Conservation (phyloP, 2,888 invertebrate species). For the Hydraecia micacea region DNA sequence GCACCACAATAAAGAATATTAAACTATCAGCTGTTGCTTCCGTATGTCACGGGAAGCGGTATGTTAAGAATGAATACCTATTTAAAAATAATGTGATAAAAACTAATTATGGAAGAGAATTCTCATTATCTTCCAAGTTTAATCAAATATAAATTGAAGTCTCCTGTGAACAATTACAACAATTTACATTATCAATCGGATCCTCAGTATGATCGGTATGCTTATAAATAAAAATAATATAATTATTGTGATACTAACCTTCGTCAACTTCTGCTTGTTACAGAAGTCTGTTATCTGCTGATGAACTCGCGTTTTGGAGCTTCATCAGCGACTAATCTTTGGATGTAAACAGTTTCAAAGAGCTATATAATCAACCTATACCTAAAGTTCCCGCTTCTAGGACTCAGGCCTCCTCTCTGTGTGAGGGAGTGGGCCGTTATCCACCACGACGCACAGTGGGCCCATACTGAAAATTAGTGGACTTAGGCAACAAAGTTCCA, state of each 20-base stretch:
- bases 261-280: neutral
- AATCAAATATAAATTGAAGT: neutral
- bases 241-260: neutral
- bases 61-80: conserved; percentile 15
- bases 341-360: neutral
- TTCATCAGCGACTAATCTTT: neutral
- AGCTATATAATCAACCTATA: too few species aligned
- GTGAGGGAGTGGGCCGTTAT: too few species aligned
- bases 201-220: neutral
- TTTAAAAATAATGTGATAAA: conserved; percentile 13
- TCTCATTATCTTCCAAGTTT: neutral
- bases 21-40: conserved; percentile 25
- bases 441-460: too few species aligned
- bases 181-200: neutral
- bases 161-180: neutral
- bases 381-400: too few species aligned
- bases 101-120: neutral
- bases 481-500: too few species aligned
- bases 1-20: neutral
- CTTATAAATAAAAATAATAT: neutral
- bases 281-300: neutral
- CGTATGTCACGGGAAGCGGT: conserved; percentile 15
- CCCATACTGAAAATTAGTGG: too few species aligned
- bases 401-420: too few species aligned
- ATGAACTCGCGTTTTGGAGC: neutral